phyloP scores from a whole-genome alignment of 1,140 invertebrate genomes.

The Bathynomus jamesi region DNA sequence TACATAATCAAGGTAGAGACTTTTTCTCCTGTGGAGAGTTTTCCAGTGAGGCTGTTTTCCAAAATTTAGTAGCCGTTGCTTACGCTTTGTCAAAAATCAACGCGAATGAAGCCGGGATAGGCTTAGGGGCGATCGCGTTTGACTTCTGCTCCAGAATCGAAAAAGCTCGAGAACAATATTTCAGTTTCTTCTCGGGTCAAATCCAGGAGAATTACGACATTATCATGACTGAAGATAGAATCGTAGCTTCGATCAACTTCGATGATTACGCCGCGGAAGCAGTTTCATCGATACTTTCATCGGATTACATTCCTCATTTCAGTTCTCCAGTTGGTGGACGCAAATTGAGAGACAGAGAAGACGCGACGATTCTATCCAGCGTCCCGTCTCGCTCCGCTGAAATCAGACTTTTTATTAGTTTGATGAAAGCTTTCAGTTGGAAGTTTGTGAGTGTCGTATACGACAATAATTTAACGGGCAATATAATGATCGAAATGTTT shows the following conservation, averaged over 20 bases:
- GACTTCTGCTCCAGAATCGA: constrained; percentile 39
- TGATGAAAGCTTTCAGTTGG: constrained; percentile 23
- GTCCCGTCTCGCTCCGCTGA: constrained; percentile 31
- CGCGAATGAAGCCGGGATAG: constrained; percentile 37
- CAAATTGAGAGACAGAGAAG: constrained; percentile 21
- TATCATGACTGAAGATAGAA: constrained; percentile 31
- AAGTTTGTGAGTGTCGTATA: constrained; percentile 29
- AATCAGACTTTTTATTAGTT: constrained; percentile 20
- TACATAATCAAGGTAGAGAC: constrained; percentile 36
- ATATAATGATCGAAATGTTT: constrained; percentile 28
- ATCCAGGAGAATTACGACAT: constrained; percentile 23
- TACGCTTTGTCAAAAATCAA: constrained; percentile 40
- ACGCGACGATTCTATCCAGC: constrained; percentile 25
- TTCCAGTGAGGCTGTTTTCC: constrained; percentile 34
- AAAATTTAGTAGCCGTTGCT: constrained; percentile 38
- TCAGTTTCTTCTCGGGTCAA: constrained; percentile 41
- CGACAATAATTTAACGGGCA: constrained; percentile 28
- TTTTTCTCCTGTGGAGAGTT: constrained; percentile 39
- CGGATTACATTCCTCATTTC: constrained; percentile 44
- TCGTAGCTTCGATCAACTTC: constrained; percentile 43
- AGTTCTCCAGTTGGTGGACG: constrained; percentile 42
- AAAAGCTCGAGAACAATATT: constrained; percentile 39
- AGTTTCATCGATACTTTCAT: constrained; percentile 41
- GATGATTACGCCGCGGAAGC: constrained; percentile 39
- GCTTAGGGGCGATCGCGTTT: constrained; percentile 40